Evolutionary conservation across 2,113 vertebrate genomes (phyloP).

Genomic region (Ceuthmochares aereus): DNA sequence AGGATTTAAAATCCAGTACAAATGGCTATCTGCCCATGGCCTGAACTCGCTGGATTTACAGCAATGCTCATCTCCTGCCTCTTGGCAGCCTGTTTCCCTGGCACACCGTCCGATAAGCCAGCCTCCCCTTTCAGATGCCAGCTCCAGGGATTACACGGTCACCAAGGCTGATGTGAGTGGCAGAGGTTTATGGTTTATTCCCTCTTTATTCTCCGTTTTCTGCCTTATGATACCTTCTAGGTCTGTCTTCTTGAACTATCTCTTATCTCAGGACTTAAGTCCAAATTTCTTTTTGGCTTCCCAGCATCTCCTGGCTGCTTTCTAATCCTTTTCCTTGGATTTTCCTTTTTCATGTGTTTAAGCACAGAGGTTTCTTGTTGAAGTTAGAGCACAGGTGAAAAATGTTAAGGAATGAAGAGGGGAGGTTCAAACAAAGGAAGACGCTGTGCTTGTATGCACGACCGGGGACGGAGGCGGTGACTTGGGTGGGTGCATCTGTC

Average conservation of each 20-base stretch:
- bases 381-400: background rate
- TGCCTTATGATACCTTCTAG: background rate
- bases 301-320: background rate
- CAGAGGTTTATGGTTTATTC: background rate
- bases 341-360: background rate
- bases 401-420: background rate
- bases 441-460: background rate
- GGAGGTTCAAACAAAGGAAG: background rate
- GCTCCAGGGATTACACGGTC: background rate
- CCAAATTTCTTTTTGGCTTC: background rate
- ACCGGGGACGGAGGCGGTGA: background rate
- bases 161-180: background rate
- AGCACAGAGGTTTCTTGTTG: background rate
- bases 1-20: background rate
- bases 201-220: background rate
- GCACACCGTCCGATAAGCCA: too few relatives aligned
- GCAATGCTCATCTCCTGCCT: background rate
- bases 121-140: background rate
- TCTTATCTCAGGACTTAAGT: background rate
- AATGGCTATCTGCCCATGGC: background rate
- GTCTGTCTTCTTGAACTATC: rapidly evolving
- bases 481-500: background rate
- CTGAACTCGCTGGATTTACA: background rate
- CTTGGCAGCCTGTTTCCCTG: too few relatives aligned
- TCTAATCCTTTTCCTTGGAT: background rate